These are phyloP conservation scores for Ferrisia virgata DNA, from an alignment of 2,888 invertebrate genomes.

Conservation along the genomic window DNA sequence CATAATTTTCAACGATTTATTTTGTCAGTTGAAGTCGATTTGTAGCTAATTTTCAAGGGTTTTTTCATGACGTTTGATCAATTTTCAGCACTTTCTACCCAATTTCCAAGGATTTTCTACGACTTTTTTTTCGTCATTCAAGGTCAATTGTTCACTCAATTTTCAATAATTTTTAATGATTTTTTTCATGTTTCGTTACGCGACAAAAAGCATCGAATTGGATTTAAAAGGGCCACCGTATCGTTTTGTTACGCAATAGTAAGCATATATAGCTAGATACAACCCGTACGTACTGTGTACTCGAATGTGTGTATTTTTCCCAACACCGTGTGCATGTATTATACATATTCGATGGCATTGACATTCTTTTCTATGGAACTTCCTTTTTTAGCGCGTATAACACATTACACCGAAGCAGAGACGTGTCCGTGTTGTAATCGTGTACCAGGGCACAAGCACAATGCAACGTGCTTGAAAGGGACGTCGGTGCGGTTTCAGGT, in stretches of 20 bases:
- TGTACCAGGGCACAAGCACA: neutral
- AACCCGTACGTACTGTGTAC: neutral
- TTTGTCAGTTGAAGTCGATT: too few relatives aligned
- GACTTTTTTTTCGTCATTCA: too few relatives aligned
- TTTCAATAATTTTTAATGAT: too few relatives aligned
- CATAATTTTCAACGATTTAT: too few relatives aligned
- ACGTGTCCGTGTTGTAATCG: neutral
- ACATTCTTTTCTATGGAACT: neutral
- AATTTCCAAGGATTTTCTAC: too few relatives aligned
- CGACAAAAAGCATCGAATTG: neutral
- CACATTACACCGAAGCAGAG: neutral
- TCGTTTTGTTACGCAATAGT: neutral
- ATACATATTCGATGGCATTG: neutral
- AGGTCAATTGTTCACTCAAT: too few relatives aligned
- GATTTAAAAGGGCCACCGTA: neutral
- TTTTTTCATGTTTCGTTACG: too few relatives aligned
- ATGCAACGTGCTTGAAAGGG: conserved; percentile 14
- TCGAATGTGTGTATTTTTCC: neutral
- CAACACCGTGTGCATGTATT: neutral
- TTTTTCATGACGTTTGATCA: too few relatives aligned
- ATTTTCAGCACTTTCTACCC: too few relatives aligned
- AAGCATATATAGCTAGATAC: too few relatives aligned
- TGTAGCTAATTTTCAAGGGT: too few relatives aligned
- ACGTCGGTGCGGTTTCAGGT: neutral
- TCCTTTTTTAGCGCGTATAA: neutral